A percentile compares a stretch with the other conserved stretches of the same genome.
phyloP scores from a whole-genome alignment of 2,113 vertebrate genomes.

The Chrysochloris asiatica region DNA sequence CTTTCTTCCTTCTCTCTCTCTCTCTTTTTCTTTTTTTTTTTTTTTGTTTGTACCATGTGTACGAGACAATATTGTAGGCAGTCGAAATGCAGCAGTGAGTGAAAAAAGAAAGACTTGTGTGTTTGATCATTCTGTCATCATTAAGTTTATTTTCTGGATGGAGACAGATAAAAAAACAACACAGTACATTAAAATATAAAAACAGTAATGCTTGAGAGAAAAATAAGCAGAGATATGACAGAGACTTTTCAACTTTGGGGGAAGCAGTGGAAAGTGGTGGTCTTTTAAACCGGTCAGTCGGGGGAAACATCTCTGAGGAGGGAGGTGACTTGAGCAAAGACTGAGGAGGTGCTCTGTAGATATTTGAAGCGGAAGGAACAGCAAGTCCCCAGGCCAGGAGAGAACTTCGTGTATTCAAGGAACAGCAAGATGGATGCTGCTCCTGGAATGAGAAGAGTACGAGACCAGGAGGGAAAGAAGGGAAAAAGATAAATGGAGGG shows the following conservation, averaged over 20 bases:
- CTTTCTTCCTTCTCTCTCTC: not conserved
- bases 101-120: not conserved
- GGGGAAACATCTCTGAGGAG: not conserved
- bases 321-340: not conserved
- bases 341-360: not conserved
- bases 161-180: too few species aligned
- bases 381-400: not conserved
- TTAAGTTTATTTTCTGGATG: not conserved
- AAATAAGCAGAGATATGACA: not conserved
- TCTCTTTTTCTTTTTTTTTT: too few species aligned
- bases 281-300: not conserved
- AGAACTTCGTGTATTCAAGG: not conserved
- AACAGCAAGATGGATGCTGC: not conserved
- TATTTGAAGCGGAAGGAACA: not conserved
- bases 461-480: not conserved
- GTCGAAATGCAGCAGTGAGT: not conserved
- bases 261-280: too few species aligned
- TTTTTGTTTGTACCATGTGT: too few species aligned
- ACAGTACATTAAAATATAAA: not conserved
- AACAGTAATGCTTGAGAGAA: not conserved
- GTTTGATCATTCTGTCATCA: not conserved
- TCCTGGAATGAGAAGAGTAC: not conserved
- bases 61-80: not conserved
- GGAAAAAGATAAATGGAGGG: fast-evolving
- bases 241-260: not conserved